Percentiles rank a stretch among this genome's conserved stretches.
Conservation (phyloP, 2,113 vertebrate species). For the Athene noctua region DNA sequence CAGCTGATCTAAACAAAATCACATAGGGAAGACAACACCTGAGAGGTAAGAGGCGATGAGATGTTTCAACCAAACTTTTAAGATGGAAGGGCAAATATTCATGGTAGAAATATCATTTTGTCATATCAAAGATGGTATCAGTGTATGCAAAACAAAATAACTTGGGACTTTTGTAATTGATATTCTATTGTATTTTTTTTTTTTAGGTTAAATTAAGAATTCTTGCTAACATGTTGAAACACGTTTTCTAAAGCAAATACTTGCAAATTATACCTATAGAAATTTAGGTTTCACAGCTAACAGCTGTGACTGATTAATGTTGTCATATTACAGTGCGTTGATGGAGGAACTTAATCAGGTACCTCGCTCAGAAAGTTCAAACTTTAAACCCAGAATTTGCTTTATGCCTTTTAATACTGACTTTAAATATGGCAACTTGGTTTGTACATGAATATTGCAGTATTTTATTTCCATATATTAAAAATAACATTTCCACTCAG, state of each 20-base stretch:
- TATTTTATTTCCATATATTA: slow-evolving; percentile 80
- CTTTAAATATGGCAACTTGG: slow-evolving; percentile 70
- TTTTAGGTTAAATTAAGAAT: slow-evolving; percentile 35
- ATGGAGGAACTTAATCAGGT: not conserved
- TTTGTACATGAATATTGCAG: slow-evolving; percentile 78
- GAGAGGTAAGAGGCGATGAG: not conserved
- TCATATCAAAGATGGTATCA: not conserved
- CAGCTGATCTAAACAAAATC: not conserved
- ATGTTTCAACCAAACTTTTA: not conserved
- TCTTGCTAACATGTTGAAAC: slow-evolving; percentile 28
- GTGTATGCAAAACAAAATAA: not conserved
- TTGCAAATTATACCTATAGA: slow-evolving; percentile 18
- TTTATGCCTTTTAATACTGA: slow-evolving; percentile 74
- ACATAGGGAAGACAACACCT: not conserved
- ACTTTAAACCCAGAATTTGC: slow-evolving; percentile 49
- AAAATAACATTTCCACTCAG: slow-evolving; percentile 78
- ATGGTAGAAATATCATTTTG: slow-evolving; percentile 12
- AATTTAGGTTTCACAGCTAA: not conserved
- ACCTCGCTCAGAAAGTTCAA: slow-evolving; percentile 10
- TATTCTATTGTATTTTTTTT: not conserved
- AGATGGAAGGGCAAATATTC: slow-evolving; percentile 25
- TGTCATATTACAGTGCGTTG: not conserved
- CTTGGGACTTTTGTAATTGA: slow-evolving; percentile 32
- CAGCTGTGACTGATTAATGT: not conserved
- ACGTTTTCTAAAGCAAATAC: slow-evolving; percentile 38